Base-by-base conservation (phyloP, 2,113 vertebrate species). In the Nansenia antarctica region DNA sequence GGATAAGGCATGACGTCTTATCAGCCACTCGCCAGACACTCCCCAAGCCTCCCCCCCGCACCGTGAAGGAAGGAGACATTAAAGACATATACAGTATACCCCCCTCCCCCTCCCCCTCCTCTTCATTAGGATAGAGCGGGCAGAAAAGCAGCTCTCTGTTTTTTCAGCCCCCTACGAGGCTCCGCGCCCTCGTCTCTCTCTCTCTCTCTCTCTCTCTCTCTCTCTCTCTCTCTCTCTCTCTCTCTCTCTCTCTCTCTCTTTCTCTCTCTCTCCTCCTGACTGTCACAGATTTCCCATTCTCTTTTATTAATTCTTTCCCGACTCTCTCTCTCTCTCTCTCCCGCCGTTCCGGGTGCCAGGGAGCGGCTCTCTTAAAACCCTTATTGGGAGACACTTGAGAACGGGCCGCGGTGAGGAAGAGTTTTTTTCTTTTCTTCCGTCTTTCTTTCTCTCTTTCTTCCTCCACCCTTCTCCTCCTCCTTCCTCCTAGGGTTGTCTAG, bases 1-100 rank as follows among this genome's bases (percentile, higher is more conserved):
- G 65, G 73, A 76, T 72, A 72, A 69, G 34, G 62, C 65, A 47
- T 39, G 60, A 32, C 22, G 52, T 57, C 79, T 74, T 77, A 81
- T 81, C 79, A 77, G 70, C 20, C 1, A 39, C 18, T 29, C 15
- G 24, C 37, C 78, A 79, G 70, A 57, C 29, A 24, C 68, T 49
- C 45, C 2, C 15, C 1, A 2, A 49, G n/a, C 45, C 39, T 42
- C 39, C 39, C 70, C 49, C 57, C 45, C 63, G 65, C 73, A 62
- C 67, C 34, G 53, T 26, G 35, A 57, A 53, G 39, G n/a, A 58
- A 24, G 32, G 47, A 59, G 24, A 62, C 66, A 68, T 68, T 68
- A 59, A 42, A 68, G 54, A n/a, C 42, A 32, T 29, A 30, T 68
- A 58, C 57, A 53, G 67, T n/a, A n/a, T n/a, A 37, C 45, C 20